Percentiles rank a stretch among this genome's conserved stretches.
Evolutionary conservation across 2,888 invertebrate genomes (phyloP).

Genomic region (Sepiola atlantica): DNA sequence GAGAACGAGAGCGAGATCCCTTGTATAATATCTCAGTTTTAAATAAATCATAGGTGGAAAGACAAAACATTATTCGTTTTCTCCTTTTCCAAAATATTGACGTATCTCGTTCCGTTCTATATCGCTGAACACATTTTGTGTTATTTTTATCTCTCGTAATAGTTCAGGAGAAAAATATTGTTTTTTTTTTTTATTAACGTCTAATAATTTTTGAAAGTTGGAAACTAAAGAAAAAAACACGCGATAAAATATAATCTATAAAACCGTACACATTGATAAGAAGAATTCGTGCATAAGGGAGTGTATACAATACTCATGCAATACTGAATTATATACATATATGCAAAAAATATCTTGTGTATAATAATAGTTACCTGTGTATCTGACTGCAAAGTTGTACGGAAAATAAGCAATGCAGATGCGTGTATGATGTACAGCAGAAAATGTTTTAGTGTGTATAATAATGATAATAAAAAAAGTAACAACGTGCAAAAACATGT

Average conservation of each 20-base stretch:
- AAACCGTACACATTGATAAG: not conserved
- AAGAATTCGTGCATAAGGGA: not conserved
- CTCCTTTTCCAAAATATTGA: not conserved
- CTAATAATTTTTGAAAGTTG: not conserved
- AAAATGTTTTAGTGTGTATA: not conserved
- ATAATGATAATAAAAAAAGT: not conserved
- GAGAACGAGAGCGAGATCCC: not conserved
- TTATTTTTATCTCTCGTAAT: not conserved
- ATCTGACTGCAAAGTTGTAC: not conserved
- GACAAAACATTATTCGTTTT: not conserved
- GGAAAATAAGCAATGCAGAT: not conserved
- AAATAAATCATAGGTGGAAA: conserved; percentile 20
- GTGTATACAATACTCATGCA: not conserved
- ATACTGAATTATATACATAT: too few relatives aligned
- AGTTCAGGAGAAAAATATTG: not conserved
- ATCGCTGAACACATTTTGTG: not conserved
- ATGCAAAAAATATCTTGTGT: not conserved
- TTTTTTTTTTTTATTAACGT: not conserved
- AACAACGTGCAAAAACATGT: not conserved
- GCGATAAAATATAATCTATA: not conserved
- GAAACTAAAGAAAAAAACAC: not conserved
- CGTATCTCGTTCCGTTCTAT: not conserved
- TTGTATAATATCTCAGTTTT: conserved; percentile 19
- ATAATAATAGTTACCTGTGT: not conserved
- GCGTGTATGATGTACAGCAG: not conserved